Conservation (phyloP, 2,888 invertebrate genomes). For the Heteromurus nitidus region DNA sequence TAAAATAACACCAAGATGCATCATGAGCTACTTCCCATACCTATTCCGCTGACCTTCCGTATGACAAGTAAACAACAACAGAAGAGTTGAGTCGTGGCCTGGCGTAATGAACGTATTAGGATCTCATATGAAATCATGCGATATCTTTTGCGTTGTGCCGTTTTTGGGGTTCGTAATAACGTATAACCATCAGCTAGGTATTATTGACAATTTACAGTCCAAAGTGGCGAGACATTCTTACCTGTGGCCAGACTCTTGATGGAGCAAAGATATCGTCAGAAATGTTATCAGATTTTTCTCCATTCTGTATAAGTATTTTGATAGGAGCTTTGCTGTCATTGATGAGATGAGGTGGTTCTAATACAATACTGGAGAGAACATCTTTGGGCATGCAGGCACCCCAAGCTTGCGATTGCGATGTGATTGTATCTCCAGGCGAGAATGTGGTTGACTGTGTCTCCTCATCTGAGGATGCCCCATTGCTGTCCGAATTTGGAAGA, state of each 20-base stretch:
- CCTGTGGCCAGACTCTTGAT: conserved; percentile 63
- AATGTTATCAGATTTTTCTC: neutral
- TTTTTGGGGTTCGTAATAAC: too few relatives aligned
- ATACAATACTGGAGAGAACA: conserved; percentile 57
- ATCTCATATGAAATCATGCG: too few relatives aligned
- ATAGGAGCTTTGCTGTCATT: conserved; percentile 52
- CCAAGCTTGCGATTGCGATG: conserved; percentile 37
- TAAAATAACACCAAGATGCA: too few relatives aligned
- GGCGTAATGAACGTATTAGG: too few relatives aligned
- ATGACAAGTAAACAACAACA: too few relatives aligned
- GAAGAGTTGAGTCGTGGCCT: too few relatives aligned
- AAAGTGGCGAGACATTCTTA: too few relatives aligned
- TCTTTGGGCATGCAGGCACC: conserved; percentile 34
- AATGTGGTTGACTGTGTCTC: conserved; percentile 37
- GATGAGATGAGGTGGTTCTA: conserved; percentile 53
- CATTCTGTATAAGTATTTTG: conserved; percentile 8
- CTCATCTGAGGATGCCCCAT: conserved; percentile 46
- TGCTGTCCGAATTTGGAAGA: conserved; percentile 24
- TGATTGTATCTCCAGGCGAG: conserved; percentile 28
- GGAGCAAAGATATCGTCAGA: conserved; percentile 12
- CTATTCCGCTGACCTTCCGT: too few relatives aligned
- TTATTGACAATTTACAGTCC: too few relatives aligned
- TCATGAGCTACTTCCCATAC: too few relatives aligned
- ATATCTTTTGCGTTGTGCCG: too few relatives aligned
- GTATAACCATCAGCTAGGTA: too few relatives aligned